A percentile compares a stretch with the other conserved stretches of the same genome.
phyloP scores from a whole-genome alignment of 2,888 invertebrate genomes.

The Hipparchia semele region DNA sequence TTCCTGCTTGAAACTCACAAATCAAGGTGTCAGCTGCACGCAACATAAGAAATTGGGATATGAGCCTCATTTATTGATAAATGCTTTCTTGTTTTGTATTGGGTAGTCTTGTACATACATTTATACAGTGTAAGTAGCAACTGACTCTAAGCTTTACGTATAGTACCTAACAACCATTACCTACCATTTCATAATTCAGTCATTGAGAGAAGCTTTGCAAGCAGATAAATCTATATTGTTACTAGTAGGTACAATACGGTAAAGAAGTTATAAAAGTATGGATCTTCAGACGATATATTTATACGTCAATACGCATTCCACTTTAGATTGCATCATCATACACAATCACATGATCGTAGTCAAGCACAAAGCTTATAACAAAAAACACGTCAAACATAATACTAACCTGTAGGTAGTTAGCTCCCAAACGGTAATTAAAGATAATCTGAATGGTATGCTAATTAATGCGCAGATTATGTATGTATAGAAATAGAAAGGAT shows the following conservation, averaged over 20 bases:
- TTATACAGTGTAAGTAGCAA: not conserved
- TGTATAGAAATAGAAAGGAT: slow-evolving; percentile 38
- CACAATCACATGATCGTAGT: not conserved
- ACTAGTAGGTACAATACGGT: not conserved
- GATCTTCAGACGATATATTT: not conserved
- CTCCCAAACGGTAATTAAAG: slow-evolving; percentile 4
- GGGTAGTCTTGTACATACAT: not conserved
- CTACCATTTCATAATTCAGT: no score
- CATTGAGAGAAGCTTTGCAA: not conserved
- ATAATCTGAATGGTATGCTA: slow-evolving; percentile 5
- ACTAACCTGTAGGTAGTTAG: not conserved
- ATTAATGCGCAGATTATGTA: slow-evolving; percentile 17
- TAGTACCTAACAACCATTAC: not conserved
- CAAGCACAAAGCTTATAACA: not conserved
- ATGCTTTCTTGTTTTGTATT: slow-evolving; percentile 31
- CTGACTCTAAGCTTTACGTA: not conserved
- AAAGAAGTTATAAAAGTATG: not conserved
- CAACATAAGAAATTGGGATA: slow-evolving; percentile 31
- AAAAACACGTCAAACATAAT: not conserved
- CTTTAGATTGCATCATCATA: slow-evolving; percentile 1
- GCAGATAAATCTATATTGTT: not conserved
- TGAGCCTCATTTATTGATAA: slow-evolving; percentile 31
- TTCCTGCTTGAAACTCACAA: slow-evolving; percentile 35
- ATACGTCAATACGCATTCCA: not conserved
- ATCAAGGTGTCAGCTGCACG: slow-evolving; percentile 35